phyloP scores from a whole-genome alignment of 2,888 invertebrate species.

The Hypomecis atomaria region DNA sequence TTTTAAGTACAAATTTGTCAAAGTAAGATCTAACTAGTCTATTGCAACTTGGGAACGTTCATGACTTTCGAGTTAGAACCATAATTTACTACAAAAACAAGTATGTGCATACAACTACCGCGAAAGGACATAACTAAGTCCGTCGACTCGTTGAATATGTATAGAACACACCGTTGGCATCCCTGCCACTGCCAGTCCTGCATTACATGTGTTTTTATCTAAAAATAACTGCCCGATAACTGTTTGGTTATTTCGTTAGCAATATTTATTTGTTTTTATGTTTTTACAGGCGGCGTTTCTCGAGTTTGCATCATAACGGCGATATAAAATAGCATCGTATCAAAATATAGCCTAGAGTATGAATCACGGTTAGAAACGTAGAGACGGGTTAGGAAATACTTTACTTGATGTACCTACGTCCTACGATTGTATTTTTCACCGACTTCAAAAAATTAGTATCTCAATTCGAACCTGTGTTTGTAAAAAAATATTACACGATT shows the following conservation, averaged over 20 bases:
- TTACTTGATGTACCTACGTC: no score
- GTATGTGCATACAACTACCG: conserved; percentile 9
- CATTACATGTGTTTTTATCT: conserved; percentile 46
- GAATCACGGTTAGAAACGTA: neutral
- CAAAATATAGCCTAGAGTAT: neutral
- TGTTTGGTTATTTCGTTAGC: conserved; percentile 43
- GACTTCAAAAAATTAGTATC: no score
- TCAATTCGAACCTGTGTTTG: no score
- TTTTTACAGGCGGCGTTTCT: conserved; percentile 44
- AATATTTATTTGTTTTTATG: conserved; percentile 45
- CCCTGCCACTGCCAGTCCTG: conserved; percentile 26
- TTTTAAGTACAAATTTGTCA: no score
- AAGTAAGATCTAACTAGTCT: conserved; percentile 5
- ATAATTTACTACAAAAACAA: neutral
- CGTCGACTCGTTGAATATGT: conserved; percentile 47
- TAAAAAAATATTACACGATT: no score
- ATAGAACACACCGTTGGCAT: conserved; percentile 30
- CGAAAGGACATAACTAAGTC: conserved; percentile 18
- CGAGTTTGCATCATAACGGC: conserved; percentile 43
- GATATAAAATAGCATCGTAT: conserved; percentile 17
- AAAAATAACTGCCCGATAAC: conserved; percentile 50
- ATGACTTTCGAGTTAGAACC: conserved; percentile 9
- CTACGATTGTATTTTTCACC: no score
- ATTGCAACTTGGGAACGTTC: neutral
- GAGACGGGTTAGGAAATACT: conserved; percentile 1